phyloP scores from a whole-genome alignment of 1,140 invertebrate genomes.

The Anthonomus grandis region DNA sequence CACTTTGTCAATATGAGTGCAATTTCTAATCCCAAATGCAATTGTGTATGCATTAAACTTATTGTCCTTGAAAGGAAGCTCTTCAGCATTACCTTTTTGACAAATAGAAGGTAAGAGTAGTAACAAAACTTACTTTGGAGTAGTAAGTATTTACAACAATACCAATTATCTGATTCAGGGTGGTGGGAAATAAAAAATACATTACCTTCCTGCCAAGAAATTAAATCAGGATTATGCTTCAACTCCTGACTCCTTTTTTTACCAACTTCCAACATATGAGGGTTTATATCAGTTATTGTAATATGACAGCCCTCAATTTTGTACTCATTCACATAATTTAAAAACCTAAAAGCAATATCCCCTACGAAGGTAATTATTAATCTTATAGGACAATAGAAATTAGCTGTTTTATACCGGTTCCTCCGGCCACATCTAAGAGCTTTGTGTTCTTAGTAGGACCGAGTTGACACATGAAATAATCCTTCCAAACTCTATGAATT shows the following conservation, averaged over 20 bases:
- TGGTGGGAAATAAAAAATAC: background rate
- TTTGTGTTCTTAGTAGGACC: constrained; percentile 73
- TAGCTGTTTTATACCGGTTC: constrained; percentile 64
- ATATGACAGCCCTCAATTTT: constrained; percentile 61
- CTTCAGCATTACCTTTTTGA: constrained; percentile 84
- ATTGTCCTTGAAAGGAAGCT: constrained; percentile 75
- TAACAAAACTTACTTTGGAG: no score
- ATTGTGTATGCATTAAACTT: constrained; percentile 93
- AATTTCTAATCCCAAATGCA: constrained; percentile 96
- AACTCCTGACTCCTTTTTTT: constrained; percentile 63
- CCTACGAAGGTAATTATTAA: constrained; percentile 50
- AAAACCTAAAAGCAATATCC: constrained; percentile 85
- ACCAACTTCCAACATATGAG: constrained; percentile 93
- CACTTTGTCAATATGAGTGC: constrained; percentile 89
- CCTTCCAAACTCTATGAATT: constrained; percentile 96
- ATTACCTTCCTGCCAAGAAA: constrained; percentile 76
- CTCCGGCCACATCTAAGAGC: constrained; percentile 93
- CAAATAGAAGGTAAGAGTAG: no score
- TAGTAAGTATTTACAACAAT: background rate
- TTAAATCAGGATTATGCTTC: constrained; percentile 46
- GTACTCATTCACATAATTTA: constrained; percentile 66
- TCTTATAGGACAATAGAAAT: background rate
- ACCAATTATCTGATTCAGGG: no score
- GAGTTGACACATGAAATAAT: constrained; percentile 82
- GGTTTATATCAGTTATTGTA: constrained; percentile 92